phyloP scores from a whole-genome alignment of 2,113 vertebrate species.

The Aleadryas rufinucha region DNA sequence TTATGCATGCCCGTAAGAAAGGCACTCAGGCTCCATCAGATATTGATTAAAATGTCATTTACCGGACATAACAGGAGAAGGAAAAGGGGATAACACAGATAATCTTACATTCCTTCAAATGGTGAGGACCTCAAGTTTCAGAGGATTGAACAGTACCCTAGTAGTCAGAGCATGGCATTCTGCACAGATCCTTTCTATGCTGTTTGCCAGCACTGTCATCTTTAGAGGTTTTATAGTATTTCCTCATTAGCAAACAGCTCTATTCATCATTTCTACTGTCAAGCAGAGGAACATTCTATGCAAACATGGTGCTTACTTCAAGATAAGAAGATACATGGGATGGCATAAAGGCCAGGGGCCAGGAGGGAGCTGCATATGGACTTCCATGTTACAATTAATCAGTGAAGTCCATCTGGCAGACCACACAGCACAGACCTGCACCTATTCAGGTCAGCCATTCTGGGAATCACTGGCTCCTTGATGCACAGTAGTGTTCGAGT shows the following conservation, averaged over 20 bases:
- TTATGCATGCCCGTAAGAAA: not conserved
- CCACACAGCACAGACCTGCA: not conserved
- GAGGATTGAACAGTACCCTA: not conserved
- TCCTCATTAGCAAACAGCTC: not conserved
- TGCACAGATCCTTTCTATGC: not conserved
- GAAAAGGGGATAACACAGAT: not conserved
- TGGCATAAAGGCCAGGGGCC: not conserved
- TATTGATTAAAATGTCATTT: not conserved
- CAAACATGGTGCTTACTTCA: not conserved
- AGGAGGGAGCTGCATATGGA: not conserved
- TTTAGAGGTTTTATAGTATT: not conserved
- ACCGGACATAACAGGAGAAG: not conserved
- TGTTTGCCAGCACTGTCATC: not conserved
- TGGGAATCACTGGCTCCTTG: not conserved
- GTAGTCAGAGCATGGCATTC: not conserved
- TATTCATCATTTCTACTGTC: not conserved
- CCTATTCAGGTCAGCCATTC: not conserved
- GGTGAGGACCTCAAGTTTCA: not conserved
- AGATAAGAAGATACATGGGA: not conserved
- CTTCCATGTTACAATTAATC: not conserved
- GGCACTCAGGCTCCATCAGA: not conserved
- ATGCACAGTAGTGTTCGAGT: not conserved
- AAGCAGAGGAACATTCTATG: not conserved
- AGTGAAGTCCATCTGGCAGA: not conserved
- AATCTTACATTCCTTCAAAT: not conserved